Evolutionary conservation across 1,140 invertebrate genomes (phyloP).

Genomic region (Saccostrea echinata): DNA sequence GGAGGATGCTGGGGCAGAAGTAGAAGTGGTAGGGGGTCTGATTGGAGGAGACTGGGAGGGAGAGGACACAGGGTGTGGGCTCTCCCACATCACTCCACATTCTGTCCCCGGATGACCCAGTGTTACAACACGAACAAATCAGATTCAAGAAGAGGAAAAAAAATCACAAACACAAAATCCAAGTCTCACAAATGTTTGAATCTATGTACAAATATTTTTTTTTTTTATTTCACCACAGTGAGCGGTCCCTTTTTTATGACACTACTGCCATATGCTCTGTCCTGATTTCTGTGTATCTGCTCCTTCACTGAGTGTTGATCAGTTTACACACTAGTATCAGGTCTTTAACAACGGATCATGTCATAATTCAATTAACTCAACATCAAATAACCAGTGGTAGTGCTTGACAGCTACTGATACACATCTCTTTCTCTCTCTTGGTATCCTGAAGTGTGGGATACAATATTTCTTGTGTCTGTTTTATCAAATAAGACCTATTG

Average conservation of each 20-base stretch:
- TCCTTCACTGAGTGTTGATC: slow-evolving; percentile 1
- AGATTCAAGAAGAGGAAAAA: background rate
- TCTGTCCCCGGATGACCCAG: slow-evolving; percentile 48
- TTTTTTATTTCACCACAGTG: background rate
- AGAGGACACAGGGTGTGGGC: slow-evolving; percentile 53
- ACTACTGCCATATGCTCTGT: slow-evolving; percentile 4
- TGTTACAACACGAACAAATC: slow-evolving; percentile 26
- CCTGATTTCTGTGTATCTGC: slow-evolving; percentile 19
- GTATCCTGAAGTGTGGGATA: slow-evolving; percentile 26
- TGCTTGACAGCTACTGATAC: slow-evolving; percentile 30
- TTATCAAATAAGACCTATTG: slow-evolving; percentile 30
- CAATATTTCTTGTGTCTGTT: slow-evolving; percentile 15
- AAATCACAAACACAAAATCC: slow-evolving; percentile 18
- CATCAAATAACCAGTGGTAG: slow-evolving; percentile 36
- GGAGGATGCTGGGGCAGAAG: slow-evolving; percentile 48
- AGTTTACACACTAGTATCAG: slow-evolving; percentile 31
- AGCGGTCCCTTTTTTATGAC: slow-evolving; percentile 10
- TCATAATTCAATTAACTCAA: slow-evolving; percentile 38
- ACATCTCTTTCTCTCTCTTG: slow-evolving; percentile 33
- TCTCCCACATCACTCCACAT: slow-evolving; percentile 68
- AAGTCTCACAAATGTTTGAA: slow-evolving; percentile 37
- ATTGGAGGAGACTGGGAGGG: slow-evolving; percentile 50
- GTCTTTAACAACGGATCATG: slow-evolving; percentile 36
- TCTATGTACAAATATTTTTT: slow-evolving; percentile 18
- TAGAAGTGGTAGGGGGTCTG: slow-evolving; percentile 54